These are phyloP conservation scores for Rhopilema esculentum DNA, from an alignment of 30 jellyfish, hydroid and myxozoan species.

Conservation along the genomic window DNA sequence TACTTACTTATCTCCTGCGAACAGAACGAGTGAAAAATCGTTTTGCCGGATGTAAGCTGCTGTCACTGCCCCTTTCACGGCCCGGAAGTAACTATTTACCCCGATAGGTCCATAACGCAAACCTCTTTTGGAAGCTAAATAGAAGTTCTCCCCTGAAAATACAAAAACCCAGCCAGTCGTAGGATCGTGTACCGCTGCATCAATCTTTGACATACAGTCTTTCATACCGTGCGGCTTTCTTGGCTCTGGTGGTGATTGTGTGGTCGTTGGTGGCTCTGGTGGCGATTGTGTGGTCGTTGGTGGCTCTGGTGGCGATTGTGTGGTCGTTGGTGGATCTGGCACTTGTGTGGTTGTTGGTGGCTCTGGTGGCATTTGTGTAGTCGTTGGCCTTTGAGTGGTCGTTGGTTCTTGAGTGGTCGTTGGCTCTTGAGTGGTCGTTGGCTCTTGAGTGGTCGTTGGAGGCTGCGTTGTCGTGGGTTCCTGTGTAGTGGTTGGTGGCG, in stretches of 20 bases:
- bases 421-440: conserved; percentile 4
- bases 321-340: background rate
- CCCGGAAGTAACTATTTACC: conserved; percentile 11
- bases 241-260: background rate
- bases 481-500: background rate
- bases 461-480: conserved; percentile 28
- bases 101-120: conserved; percentile 47
- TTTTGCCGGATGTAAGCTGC: conserved; percentile 53
- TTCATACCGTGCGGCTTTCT: conserved; percentile 3
- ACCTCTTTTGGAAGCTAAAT: conserved; percentile 35
- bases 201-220: conserved; percentile 39
- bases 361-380: background rate
- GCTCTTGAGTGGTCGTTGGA: conserved; percentile 11
- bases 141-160: conserved; percentile 48
- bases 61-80: conserved; percentile 16
- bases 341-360: conserved; percentile 16
- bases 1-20: conserved; percentile 54
- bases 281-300: conserved; percentile 18
- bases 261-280: conserved; percentile 31
- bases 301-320: conserved; percentile 8
- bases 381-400: background rate
- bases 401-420: conserved; percentile 31
- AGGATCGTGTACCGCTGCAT: conserved; percentile 42
- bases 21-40: conserved; percentile 23
- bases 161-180: conserved; percentile 45